Percentiles rank a stretch among this genome's conserved stretches.
Evolutionary conservation across 2,888 invertebrate genomes (phyloP).

Genomic region (Ethmia dodecea): DNA sequence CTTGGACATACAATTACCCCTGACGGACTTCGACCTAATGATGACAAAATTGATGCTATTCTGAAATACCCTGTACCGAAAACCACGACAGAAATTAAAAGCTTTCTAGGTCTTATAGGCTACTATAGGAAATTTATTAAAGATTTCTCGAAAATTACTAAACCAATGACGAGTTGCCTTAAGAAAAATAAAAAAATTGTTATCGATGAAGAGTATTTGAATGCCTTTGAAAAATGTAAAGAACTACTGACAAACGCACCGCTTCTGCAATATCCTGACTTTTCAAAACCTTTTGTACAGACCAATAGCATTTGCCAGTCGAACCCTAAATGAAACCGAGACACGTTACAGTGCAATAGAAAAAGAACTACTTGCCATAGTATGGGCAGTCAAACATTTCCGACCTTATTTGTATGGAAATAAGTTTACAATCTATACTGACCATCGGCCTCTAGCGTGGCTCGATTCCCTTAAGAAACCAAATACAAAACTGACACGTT

Average conservation of each 20-base stretch:
- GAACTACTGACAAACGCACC: slow-evolving; percentile 3
- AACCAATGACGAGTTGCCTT: slow-evolving; percentile 13
- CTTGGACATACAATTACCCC: slow-evolving; percentile 30
- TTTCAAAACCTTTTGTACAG: slow-evolving; percentile 18
- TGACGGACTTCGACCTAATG: slow-evolving; percentile 26
- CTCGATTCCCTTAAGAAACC: too few species aligned
- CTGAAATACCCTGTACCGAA: slow-evolving; percentile 23
- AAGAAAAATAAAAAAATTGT: slow-evolving; percentile 16
- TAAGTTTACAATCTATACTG: too few species aligned
- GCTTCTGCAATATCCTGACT: slow-evolving; percentile 20
- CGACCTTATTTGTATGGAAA: too few species aligned
- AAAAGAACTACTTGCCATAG: slow-evolving; percentile 29
- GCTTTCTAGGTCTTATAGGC: slow-evolving; percentile 39
- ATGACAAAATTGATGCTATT: slow-evolving; percentile 24
- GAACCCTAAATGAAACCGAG: too few species aligned
- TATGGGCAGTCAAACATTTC: too few species aligned
- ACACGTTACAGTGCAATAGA: slow-evolving; percentile 29
- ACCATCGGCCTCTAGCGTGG: too few species aligned
- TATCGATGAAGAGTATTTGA: slow-evolving; percentile 10
- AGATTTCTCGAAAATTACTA: slow-evolving; percentile 28
- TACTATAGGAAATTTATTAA: slow-evolving; percentile 37
- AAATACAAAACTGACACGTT: too few species aligned
- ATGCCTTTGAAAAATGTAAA: slow-evolving; percentile 14
- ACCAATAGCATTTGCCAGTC: too few species aligned
- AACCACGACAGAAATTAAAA: slow-evolving; percentile 23